Evolutionary conservation across 1,140 invertebrate genomes (phyloP).

Genomic region (Bombus waltoni): DNA sequence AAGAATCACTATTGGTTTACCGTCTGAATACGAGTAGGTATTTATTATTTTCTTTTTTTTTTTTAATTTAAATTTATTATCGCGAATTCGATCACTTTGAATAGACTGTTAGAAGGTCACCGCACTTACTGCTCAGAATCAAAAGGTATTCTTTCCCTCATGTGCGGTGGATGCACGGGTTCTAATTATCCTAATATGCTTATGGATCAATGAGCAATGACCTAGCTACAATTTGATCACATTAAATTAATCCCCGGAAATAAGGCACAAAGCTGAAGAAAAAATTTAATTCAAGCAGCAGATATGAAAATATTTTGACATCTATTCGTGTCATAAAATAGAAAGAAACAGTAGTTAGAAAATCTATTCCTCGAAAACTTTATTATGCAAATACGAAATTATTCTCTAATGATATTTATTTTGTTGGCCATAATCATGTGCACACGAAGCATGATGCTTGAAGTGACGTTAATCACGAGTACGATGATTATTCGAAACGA

Average conservation of each 20-base stretch:
- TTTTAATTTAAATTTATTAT: not conserved
- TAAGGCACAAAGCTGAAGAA: not conserved
- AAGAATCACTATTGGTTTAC: no score
- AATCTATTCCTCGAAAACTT: not conserved
- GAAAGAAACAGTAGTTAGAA: not conserved
- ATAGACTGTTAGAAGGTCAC: no score
- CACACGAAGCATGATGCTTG: not conserved
- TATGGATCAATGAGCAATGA: not conserved
- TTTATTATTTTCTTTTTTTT: not conserved
- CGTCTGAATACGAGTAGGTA: not conserved
- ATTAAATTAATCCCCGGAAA: not conserved
- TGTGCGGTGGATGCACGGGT: not conserved
- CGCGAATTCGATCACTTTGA: no score
- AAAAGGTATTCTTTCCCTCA: no score
- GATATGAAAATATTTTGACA: not conserved
- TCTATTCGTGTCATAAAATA: not conserved
- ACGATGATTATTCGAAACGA: not conserved
- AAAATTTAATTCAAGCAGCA: not conserved
- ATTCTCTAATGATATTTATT: not conserved
- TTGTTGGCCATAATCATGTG: no score
- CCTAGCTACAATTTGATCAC: not conserved
- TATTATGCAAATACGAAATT: not conserved
- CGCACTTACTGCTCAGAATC: no score
- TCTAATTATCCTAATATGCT: not conserved
- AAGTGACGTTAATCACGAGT: conserved; percentile 1